phyloP scores from a whole-genome alignment of 2,113 vertebrate species.

The Collichthys lucidus region DNA sequence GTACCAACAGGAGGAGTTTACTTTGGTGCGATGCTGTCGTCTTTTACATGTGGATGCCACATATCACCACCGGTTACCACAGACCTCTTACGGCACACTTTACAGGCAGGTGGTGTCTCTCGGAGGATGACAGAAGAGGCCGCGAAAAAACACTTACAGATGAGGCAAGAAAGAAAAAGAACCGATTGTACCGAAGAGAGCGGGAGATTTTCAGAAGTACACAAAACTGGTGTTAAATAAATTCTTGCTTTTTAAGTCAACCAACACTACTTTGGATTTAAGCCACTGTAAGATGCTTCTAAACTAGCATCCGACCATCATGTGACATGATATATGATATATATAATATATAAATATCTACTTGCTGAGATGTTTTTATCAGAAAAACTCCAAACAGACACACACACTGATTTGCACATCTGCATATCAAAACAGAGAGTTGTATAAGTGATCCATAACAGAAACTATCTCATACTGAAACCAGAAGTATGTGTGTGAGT shows the following conservation, averaged over 20 bases:
- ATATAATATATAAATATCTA: too few relatives aligned
- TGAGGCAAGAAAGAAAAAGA: neutral
- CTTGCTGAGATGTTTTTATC: neutral
- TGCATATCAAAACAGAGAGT: slow-evolving; percentile 3
- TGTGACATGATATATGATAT: neutral
- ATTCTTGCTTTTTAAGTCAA: too few relatives aligned
- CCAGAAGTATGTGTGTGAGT: neutral
- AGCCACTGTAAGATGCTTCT: neutral
- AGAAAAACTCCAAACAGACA: too few relatives aligned
- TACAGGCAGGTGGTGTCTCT: slow-evolving; percentile 44
- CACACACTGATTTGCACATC: too few relatives aligned
- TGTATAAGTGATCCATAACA: neutral
- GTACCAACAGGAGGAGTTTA: slow-evolving; percentile 48
- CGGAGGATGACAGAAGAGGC: slow-evolving; percentile 35
- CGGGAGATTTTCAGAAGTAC: neutral
- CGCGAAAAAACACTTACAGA: slow-evolving; percentile 30
- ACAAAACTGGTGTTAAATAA: neutral
- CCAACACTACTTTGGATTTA: neutral
- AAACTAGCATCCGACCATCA: neutral
- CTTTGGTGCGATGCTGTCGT: slow-evolving; percentile 66
- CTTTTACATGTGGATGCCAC: slow-evolving; percentile 66
- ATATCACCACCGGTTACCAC: slow-evolving; percentile 66
- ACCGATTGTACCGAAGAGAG: slow-evolving; percentile 3
- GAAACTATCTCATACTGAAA: neutral
- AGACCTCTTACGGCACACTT: slow-evolving; percentile 53